Conservation (phyloP, 2,797 vertebrate species). For the Lithobates pipiens region DNA sequence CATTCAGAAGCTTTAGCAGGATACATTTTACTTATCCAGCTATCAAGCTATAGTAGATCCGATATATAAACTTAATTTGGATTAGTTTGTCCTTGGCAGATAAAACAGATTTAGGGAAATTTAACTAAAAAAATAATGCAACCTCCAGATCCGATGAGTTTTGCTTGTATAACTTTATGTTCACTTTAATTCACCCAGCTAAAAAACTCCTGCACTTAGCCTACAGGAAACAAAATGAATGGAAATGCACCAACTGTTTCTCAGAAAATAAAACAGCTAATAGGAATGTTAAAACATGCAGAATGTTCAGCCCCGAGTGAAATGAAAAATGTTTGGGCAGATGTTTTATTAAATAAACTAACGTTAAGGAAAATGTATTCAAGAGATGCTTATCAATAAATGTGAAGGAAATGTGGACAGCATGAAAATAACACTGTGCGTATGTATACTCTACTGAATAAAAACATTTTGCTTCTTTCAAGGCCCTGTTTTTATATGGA, state of each 20-base stretch:
- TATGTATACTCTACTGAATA: background rate
- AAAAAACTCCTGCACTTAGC: slow-evolving; percentile 19
- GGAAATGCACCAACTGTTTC: slow-evolving; percentile 37
- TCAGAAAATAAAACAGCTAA: slow-evolving; percentile 33
- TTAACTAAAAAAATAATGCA: background rate
- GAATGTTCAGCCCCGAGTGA: slow-evolving; percentile 46
- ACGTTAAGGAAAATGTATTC: slow-evolving; percentile 34
- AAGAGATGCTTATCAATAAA: slow-evolving; percentile 41
- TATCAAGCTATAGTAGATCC: too few relatives aligned
- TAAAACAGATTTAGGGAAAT: background rate
- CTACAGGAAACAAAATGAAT: slow-evolving; percentile 47
- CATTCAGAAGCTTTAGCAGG: too few relatives aligned
- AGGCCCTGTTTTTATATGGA: too few relatives aligned
- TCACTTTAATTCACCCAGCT: slow-evolving; percentile 38
- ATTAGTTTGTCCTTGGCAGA: background rate
- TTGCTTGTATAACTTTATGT: slow-evolving; percentile 15
- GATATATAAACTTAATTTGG: background rate
- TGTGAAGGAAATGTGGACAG: slow-evolving; percentile 24
- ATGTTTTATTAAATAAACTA: slow-evolving; percentile 46
- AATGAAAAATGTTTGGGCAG: slow-evolving; percentile 50
- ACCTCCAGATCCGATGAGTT: slow-evolving; percentile 7
- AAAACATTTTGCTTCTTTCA: background rate
- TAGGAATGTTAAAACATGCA: slow-evolving; percentile 38
- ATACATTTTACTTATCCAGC: too few relatives aligned
- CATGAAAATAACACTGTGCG: slow-evolving; percentile 32